phyloP scores from a whole-genome alignment of 2,888 invertebrate genomes.

The Mythimna lalbum region DNA sequence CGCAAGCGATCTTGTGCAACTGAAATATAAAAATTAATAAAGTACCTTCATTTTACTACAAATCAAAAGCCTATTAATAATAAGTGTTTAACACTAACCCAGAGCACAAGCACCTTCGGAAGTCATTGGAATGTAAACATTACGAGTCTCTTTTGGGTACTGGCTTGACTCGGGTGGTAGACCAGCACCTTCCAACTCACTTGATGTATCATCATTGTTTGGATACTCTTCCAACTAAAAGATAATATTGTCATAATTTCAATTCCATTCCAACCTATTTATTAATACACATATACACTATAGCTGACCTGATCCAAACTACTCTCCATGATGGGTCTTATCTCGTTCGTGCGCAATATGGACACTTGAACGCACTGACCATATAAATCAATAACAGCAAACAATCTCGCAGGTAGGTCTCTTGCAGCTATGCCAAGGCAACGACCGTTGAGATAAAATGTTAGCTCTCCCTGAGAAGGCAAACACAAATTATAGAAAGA shows the following conservation, averaged over 20 bases:
- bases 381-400: constrained; percentile 98
- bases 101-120: constrained; percentile 76
- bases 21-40: constrained; percentile 63
- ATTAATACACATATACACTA: neutral
- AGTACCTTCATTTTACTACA: neutral
- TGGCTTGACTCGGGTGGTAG: constrained; percentile 63
- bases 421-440: constrained; percentile 96
- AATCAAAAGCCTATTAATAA: neutral
- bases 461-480: constrained; percentile 92
- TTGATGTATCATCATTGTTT: constrained; percentile 80
- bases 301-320: constrained; percentile 78
- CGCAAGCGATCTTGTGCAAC: constrained; percentile 92
- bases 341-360: constrained; percentile 76
- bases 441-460: constrained; percentile 97
- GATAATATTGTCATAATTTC: neutral
- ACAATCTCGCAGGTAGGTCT: constrained; percentile 94
- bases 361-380: constrained; percentile 98
- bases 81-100: constrained; percentile 65
- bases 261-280: neutral
- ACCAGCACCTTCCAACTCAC: constrained; percentile 71
- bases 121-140: constrained; percentile 75
- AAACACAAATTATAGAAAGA: constrained; percentile 12
- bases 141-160: constrained; percentile 67
- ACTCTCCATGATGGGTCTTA: constrained; percentile 76
- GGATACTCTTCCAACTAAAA: constrained; percentile 78